A percentile compares a stretch with the other conserved stretches of the same genome.
Evolutionary conservation across 2,113 vertebrate species (phyloP).

Genomic region (Rhinoptilus africanus): DNA sequence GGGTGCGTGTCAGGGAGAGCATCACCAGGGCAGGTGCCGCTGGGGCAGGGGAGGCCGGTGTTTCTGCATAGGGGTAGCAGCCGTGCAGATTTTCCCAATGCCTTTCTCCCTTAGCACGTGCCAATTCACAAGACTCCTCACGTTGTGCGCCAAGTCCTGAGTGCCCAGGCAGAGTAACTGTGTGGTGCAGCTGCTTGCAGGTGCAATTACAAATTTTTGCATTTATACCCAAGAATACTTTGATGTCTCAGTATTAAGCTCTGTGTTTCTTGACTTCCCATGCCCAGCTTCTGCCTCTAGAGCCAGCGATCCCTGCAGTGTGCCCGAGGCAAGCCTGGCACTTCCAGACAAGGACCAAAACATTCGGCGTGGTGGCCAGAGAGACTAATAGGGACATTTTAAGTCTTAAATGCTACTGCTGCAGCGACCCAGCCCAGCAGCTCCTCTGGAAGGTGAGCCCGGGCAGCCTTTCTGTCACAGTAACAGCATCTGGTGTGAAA

Average conservation of each 20-base stretch:
- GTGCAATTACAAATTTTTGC: background rate
- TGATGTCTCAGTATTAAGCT: background rate
- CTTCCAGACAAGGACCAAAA: background rate
- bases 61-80: background rate
- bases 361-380: background rate
- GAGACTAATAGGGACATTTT: background rate
- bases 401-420: background rate
- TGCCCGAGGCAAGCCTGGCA: background rate
- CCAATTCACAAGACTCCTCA: background rate
- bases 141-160: no score
- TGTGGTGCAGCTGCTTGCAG: background rate
- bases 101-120: background rate
- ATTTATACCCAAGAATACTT: background rate
- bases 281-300: background rate
- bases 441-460: background rate
- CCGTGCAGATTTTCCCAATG: background rate
- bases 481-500: background rate
- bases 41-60: background rate
- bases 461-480: background rate
- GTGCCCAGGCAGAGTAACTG: background rate
- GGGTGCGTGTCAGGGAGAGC: background rate
- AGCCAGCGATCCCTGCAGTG: background rate
- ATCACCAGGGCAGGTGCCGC: background rate
- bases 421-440: background rate
- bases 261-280: background rate